Base-by-base conservation (phyloP, 2,888 invertebrate genomes). In the Poecilus cupreus region DNA sequence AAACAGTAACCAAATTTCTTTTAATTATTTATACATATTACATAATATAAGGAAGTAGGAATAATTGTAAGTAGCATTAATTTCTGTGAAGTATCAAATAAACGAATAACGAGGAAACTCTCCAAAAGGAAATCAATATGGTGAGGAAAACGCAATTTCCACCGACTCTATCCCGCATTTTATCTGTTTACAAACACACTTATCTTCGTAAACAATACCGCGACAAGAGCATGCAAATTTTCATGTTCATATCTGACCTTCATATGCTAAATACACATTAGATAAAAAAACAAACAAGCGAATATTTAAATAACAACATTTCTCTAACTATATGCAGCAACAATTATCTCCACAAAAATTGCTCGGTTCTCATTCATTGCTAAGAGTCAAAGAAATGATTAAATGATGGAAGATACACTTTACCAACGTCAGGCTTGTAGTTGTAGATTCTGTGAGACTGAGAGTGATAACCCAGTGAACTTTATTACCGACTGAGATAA, bases 221-320 rank as follows among this genome's bases (percentile, higher is more conserved):
- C 0, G 18, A 1, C 2, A 20, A 54, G 18, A 54, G 1, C 20
- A 54, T 54, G 16, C 49, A 49, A 49, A 54, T 13, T 54, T 54
- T 54, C 18, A 54, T 54, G 18, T 54, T 18, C 10, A 54, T 54
- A 49, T 49, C 4, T 49, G 54, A 54, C 54, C 54, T 54, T 54
- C 54, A 16, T 5, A 54, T 43, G 22, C 54, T 18, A 18, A 20
- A 54, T 54, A 54, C 54, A 54, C 5, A 54, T 13, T 54, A 54
- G 54, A 54, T 54, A 54, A 54, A 54, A 51, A 54, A 54, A 54
- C 54, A 22, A 54, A 43, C 43, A 43, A 43, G n/a, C n/a, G n/a
- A 43, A 43, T 43, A 43, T 43, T 43, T 43, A 43, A 43, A 43
- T 43, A 43, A 43, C 43, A 43, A 43, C 43, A 43, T 43, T 43